A percentile compares a stretch with the other conserved stretches of the same genome.
Conservation (phyloP, 37 sponge, comb jelly and placozoan genomes). For the Oopsacas minuta region DNA sequence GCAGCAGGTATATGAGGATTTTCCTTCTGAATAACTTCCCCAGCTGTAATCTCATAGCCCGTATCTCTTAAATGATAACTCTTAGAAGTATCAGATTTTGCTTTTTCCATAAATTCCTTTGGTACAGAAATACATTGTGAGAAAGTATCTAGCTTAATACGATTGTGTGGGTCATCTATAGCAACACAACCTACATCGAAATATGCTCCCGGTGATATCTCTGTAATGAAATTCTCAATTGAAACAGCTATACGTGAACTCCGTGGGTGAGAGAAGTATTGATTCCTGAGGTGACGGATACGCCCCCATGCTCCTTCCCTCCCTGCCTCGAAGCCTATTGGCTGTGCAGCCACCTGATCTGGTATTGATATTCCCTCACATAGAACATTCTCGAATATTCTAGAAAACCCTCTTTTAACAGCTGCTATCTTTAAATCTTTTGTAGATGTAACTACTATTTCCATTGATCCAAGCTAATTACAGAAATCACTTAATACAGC, state of each 20-base stretch:
- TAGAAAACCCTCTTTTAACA: background rate
- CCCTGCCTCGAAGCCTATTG: background rate
- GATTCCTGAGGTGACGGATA: background rate
- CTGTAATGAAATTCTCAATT: constrained; percentile 16
- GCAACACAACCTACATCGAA: background rate
- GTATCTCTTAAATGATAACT: background rate
- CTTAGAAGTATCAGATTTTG: background rate
- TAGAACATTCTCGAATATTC: background rate
- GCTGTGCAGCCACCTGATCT: background rate
- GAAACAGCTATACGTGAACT: background rate
- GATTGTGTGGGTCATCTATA: background rate
- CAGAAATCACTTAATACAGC: background rate
- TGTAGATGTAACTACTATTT: background rate
- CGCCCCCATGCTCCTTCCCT: constrained; percentile 10
- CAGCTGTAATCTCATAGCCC: background rate
- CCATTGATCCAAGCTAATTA: too few species aligned
- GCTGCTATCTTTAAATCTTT: background rate
- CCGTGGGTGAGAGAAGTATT: background rate
- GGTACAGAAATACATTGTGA: background rate
- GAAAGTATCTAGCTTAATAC: background rate
- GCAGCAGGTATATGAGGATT: background rate
- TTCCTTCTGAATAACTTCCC: background rate
- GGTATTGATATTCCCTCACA: background rate
- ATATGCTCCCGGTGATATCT: background rate
- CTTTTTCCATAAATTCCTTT: background rate